Conservation (phyloP, 37 sponge, comb jelly and placozoan genomes). For the Bolinopsis microptera region DNA sequence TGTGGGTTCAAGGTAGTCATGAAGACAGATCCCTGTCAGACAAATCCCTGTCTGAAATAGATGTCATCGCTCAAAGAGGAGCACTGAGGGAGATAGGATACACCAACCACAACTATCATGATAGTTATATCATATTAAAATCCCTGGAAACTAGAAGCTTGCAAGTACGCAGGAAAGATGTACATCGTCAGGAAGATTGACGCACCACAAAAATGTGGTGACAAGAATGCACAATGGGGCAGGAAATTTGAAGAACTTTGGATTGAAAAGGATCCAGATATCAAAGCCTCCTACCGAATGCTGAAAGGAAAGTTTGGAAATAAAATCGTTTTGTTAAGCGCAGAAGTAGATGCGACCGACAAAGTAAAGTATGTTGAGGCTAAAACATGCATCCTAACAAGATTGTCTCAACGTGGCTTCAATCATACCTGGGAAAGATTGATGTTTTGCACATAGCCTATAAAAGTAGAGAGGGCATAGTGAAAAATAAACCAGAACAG, state of each 20-base stretch:
- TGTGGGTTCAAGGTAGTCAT: neutral
- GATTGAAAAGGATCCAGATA: neutral
- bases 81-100: neutral
- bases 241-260: neutral
- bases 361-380: neutral
- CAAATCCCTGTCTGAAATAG: neutral
- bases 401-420: neutral
- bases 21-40: no score
- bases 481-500: no score
- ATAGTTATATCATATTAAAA: no score
- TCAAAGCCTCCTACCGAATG: neutral
- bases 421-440: neutral
- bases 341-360: neutral
- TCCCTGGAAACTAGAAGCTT: slow-evolving; percentile 2
- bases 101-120: neutral
- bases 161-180: neutral
- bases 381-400: neutral
- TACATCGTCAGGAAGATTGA: neutral
- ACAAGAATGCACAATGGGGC: neutral
- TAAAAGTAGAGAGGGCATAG: no score
- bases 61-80: neutral
- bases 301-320: neutral
- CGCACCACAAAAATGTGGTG: neutral
- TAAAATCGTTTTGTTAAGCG: neutral
- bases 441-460: no score